phyloP scores from a whole-genome alignment of 2,113 vertebrate species.

The Lamprologus sp. region DNA sequence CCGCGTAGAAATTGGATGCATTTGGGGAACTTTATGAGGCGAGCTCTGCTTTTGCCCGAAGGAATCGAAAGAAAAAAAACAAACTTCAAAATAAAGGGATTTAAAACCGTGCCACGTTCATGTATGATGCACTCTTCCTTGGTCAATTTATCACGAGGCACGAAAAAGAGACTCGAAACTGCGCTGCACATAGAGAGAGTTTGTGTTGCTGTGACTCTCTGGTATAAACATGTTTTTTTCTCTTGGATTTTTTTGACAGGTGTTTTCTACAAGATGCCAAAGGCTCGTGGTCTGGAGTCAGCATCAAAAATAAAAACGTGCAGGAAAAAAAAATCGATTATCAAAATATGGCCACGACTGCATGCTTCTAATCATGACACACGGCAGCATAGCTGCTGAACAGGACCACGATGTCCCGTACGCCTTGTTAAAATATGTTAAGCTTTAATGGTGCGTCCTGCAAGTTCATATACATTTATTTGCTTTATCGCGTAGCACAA shows the following conservation, averaged over 20 bases:
- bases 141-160: conserved; percentile 23
- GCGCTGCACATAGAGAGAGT: neutral
- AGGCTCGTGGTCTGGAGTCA: neutral
- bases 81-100: neutral
- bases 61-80: neutral
- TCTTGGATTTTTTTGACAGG: neutral
- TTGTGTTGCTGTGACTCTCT: neutral
- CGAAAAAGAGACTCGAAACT: neutral
- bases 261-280: neutral
- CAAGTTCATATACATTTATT: neutral
- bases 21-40: conserved; percentile 72
- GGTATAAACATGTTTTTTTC: neutral
- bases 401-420: neutral
- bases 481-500: conserved; percentile 9
- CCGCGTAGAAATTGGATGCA: conserved; percentile 70
- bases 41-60: conserved; percentile 51
- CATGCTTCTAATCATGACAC: neutral
- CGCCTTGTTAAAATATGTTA: neutral
- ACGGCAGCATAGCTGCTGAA: neutral
- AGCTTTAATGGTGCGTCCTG: neutral
- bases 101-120: conserved; percentile 43
- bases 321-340: neutral
- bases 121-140: neutral
- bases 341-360: neutral
- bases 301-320: neutral